Base-by-base conservation (phyloP, 2,113 vertebrate genomes). In the Ceuthmochares aereus region DNA sequence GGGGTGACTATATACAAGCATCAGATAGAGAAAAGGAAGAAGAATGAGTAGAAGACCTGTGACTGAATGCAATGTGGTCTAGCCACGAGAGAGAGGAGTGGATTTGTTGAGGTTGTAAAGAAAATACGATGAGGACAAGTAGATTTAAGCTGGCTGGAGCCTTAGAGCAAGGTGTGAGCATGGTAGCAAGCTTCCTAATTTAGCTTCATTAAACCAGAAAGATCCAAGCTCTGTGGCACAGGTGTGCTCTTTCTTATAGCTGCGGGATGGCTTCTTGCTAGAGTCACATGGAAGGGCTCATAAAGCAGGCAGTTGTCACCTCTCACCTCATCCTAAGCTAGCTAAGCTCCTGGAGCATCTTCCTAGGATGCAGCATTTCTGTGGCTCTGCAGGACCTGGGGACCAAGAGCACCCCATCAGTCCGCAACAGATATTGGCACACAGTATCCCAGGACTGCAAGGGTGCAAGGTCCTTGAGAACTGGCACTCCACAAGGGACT, bases 401-500 rank as follows among this genome's bases (percentile, higher is more conserved):
- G 8, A 51, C 9, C 22, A 23, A 69, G 21, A 55, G 7, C 19
- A 37, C 32, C 32, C 69, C 69, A 47, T 16, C 51, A 62, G 32
- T 14, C 51, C 4, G 1, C 26, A 58, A 45, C 22, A 70, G 40
- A 34, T 2, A 7, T 21, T 10, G 56, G 20, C 29, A 14, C 17
- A 23, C 14, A 43, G 29, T 3, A 21, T 67, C 27, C 30, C 26
- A 17, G 21, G 30, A 20, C 40, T 49, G 16, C 2, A 14, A 40
- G 23, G 51, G 15, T 45, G 18, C 45, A 66, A 6, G 3, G 23
- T 22, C 5, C 51, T 69, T 4, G 6, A 36, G 56, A 85, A 14
- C 14, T 7, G 42, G 6, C 18, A 36, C 14, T 45, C 3, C 0
- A 0, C 25, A 16, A 32, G 36, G 37, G 14, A 7, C 2, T 47